These are phyloP conservation scores for Drosophila truncata DNA, from an alignment of 1,140 invertebrate species.

Conservation along the genomic window DNA sequence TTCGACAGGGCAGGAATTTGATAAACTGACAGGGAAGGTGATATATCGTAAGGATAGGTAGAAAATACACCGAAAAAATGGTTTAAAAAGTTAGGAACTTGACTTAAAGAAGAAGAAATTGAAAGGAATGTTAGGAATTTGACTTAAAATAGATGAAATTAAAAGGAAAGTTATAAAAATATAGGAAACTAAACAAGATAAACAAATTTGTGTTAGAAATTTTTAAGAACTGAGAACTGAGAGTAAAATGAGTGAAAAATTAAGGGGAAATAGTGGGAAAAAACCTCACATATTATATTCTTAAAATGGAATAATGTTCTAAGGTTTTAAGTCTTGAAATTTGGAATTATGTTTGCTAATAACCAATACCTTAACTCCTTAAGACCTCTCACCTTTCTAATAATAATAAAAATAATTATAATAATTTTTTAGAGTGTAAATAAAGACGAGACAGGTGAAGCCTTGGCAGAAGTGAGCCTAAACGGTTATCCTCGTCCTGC, in stretches of 20 bases:
- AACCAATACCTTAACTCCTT: neutral
- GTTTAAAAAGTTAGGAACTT: neutral
- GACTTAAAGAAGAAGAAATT: too few relatives aligned
- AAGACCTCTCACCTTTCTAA: neutral
- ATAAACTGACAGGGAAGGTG: conserved; percentile 39
- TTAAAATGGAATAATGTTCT: neutral
- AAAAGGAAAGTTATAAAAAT: too few relatives aligned
- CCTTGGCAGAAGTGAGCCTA: neutral
- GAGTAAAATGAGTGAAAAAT: neutral
- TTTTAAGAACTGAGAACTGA: too few relatives aligned
- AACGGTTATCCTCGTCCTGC: conserved; percentile 1
- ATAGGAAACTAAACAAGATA: too few relatives aligned
- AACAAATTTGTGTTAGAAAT: too few relatives aligned
- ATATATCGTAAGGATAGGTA: neutral
- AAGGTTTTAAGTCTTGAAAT: too few relatives aligned
- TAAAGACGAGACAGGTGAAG: conserved; percentile 6
- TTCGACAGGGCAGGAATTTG: conserved; percentile 51
- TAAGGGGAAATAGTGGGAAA: neutral
- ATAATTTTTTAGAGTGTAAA: conserved; percentile 19
- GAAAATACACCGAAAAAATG: neutral
- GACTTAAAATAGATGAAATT: too few relatives aligned
- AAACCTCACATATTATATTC: neutral
- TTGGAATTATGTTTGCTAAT: too few relatives aligned
- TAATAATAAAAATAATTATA: too few relatives aligned
- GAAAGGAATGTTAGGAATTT: too few relatives aligned